A percentile compares a stretch with the other conserved stretches of the same genome.
These are phyloP conservation scores for Coenobita brevimanus DNA, from an alignment of 1,140 invertebrate species.

Conservation along the genomic window DNA sequence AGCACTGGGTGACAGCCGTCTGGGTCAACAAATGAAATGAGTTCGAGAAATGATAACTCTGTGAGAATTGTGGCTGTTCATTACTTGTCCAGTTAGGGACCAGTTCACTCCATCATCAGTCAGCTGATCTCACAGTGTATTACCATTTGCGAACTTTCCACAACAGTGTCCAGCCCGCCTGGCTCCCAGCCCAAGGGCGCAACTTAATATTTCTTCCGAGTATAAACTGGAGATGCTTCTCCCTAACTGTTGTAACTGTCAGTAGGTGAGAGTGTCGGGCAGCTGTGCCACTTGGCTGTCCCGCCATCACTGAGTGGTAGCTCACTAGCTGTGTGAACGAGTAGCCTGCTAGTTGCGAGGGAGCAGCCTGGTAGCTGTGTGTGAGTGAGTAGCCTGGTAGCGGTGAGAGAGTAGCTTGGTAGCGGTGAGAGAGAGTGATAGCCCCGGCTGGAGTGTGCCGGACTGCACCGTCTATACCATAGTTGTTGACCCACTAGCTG, in stretches of 20 bases:
- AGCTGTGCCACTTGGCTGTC: not conserved
- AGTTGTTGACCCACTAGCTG: too few relatives aligned
- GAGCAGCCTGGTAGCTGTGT: too few relatives aligned
- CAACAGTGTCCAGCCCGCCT: constrained; percentile 23
- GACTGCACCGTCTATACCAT: too few relatives aligned
- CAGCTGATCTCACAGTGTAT: not conserved
- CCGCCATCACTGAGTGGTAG: not conserved
- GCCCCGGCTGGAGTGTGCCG: too few relatives aligned
- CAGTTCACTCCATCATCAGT: not conserved
- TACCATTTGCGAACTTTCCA: constrained; percentile 8
- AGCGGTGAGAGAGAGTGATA: too few relatives aligned
- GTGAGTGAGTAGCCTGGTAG: too few relatives aligned
- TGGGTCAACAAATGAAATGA: constrained; percentile 3
- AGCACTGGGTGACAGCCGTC: not conserved
- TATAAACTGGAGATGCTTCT: not conserved
- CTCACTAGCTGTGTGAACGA: too few relatives aligned
- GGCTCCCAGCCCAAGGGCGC: constrained; percentile 39
- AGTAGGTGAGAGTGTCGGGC: constrained; percentile 26
- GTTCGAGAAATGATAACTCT: constrained; percentile 1
- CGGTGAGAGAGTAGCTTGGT: too few relatives aligned
- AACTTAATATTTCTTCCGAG: not conserved
- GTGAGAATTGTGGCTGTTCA: not conserved
- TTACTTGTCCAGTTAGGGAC: too few relatives aligned
- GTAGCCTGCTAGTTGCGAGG: too few relatives aligned
- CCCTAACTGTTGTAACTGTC: constrained; percentile 23